These are phyloP conservation scores for Eulithis testata DNA, from an alignment of 2,888 invertebrate species.

Conservation along the genomic window DNA sequence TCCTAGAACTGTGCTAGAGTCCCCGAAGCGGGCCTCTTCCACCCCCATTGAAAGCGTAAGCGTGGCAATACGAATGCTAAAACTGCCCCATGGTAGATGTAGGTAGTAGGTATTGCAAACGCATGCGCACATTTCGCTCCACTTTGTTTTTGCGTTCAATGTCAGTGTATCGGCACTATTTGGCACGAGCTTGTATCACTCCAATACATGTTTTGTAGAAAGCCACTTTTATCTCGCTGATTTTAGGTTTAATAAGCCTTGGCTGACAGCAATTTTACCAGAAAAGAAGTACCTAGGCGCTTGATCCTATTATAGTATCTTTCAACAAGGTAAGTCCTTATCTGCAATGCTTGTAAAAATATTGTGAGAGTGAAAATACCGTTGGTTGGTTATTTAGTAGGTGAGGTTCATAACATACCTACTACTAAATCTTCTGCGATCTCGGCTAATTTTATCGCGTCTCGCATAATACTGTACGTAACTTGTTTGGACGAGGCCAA, in stretches of 20 bases:
- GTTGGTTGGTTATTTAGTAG: conserved; percentile 7
- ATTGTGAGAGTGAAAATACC: conserved; percentile 8
- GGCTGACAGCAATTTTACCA: neutral
- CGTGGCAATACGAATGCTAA: neutral
- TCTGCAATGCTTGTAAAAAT: neutral
- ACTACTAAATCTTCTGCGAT: conserved; percentile 16
- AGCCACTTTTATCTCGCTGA: neutral
- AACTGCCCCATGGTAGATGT: conserved; percentile 48
- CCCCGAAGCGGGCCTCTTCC: no score
- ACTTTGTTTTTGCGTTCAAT: conserved; percentile 84
- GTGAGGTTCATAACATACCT: neutral
- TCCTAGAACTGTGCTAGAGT: no score
- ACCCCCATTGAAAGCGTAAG: no score
- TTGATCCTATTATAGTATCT: neutral
- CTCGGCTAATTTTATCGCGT: conserved; percentile 80
- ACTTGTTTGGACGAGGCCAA: conserved; percentile 76
- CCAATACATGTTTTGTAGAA: conserved; percentile 1
- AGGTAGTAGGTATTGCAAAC: conserved; percentile 53
- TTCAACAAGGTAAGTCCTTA: neutral
- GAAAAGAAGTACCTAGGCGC: neutral
- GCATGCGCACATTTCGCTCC: conserved; percentile 74
- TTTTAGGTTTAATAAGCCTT: neutral
- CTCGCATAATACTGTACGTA: conserved; percentile 70
- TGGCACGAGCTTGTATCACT: conserved; percentile 15
- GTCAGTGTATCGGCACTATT: conserved; percentile 74